A percentile compares a stretch with the other conserved stretches of the same genome.
Conservation (phyloP, 2,797 vertebrate species). For the Danio aesculapii region DNA sequence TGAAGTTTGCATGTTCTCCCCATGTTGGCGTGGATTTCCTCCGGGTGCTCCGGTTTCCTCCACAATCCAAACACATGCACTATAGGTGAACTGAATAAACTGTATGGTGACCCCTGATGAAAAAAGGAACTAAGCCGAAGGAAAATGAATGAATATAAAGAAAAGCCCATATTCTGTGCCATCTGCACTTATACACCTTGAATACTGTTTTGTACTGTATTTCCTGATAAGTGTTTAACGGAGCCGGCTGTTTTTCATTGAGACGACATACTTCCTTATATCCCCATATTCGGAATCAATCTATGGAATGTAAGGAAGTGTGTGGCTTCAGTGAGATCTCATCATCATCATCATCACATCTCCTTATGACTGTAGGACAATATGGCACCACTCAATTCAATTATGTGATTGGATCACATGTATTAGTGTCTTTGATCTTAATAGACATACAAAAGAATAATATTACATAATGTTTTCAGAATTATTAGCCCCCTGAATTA, state of each 20-base stretch:
- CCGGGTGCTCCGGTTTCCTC: too few species aligned
- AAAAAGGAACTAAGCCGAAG: too few species aligned
- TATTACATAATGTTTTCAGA: too few species aligned
- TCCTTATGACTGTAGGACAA: background rate
- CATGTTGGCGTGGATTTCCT: too few species aligned
- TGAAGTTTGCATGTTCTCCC: too few species aligned
- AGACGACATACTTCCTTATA: conserved; percentile 99
- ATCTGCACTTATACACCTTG: background rate
- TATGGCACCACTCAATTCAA: background rate
- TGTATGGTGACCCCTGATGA: too few species aligned
- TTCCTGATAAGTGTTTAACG: conserved; percentile 62
- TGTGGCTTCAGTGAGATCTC: conserved; percentile 90
- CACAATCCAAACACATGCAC: too few species aligned
- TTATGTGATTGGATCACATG: background rate
- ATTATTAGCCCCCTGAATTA: too few species aligned
- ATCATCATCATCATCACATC: conserved; percentile 25
- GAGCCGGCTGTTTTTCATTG: conserved; percentile 77
- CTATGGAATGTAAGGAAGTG: conserved; percentile 99
- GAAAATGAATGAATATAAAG: background rate
- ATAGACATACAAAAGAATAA: too few species aligned
- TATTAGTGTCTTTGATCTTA: background rate
- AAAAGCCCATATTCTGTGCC: background rate
- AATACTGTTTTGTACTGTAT: background rate
- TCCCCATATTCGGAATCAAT: conserved; percentile 93
- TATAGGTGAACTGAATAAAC: too few species aligned